Evolutionary conservation across 2,113 vertebrate species (phyloP).

Genomic region (Stigmatopora nigra): DNA sequence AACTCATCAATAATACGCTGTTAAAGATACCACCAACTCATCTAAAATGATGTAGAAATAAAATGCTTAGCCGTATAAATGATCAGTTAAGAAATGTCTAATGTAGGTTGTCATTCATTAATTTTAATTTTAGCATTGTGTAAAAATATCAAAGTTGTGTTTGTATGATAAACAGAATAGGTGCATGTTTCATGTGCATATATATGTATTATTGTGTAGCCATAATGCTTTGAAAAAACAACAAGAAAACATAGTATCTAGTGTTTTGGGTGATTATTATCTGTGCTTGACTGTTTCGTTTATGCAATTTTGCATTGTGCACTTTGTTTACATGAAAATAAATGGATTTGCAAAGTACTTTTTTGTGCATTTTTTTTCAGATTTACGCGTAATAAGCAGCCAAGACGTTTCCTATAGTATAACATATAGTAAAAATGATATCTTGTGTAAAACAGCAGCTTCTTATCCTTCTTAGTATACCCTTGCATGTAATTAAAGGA

Average conservation of each 20-base stretch:
- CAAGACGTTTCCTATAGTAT: neutral
- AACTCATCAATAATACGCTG: neutral
- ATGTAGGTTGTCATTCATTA: constrained; percentile 10
- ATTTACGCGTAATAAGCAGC: neutral
- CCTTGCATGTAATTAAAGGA: neutral
- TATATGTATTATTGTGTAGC: constrained; percentile 15
- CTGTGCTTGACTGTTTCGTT: constrained; percentile 67
- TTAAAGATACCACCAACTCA: constrained; percentile 1
- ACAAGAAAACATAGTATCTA: constrained; percentile 43
- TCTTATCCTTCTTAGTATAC: neutral
- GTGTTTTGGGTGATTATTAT: constrained; percentile 68
- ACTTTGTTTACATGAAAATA: constrained; percentile 90
- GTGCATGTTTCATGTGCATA: constrained; percentile 17
- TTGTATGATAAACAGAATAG: constrained; percentile 6
- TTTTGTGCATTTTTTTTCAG: neutral
- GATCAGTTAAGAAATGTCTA: neutral
- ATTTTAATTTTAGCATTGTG: constrained; percentile 17
- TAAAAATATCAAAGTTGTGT: constrained; percentile 12
- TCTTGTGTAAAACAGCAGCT: neutral
- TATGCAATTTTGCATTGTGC: constrained; percentile 76
- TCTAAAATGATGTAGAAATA: constrained; percentile 2
- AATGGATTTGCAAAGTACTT: constrained; percentile 81
- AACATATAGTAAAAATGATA: neutral
- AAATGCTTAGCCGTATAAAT: neutral
- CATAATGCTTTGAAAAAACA: constrained; percentile 65